Evolutionary conservation across 2,113 vertebrate species (phyloP), one percentile per base, ranked within the genome.

Genomic region (Nematolebias whitei): DNA sequence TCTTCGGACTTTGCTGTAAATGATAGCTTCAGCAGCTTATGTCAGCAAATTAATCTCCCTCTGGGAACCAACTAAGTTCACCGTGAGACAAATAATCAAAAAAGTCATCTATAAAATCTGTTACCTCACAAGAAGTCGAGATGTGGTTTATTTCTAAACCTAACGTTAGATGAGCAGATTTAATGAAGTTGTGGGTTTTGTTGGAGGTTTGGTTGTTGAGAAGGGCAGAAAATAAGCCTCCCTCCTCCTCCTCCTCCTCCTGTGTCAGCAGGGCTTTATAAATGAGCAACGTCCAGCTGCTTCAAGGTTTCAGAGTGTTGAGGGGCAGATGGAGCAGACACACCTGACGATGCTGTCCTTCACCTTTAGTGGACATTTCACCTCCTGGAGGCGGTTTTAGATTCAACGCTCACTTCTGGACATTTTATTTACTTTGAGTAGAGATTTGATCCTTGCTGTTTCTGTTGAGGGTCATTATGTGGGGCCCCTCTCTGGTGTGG

Each of bases 211-310:
- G 58, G n/a, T 58, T 62, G 72, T 63, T 52, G 64, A 82, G 81
- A 18, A 63, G 64, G 82, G 51, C 59, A 73, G 52, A 65, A 41
- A 82, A 74, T 83, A 77, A 82, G 79, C 76, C 54, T 80, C 32
- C 63, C 74, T 69, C 57, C 55, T 49, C 64, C 60, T 59, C 56
- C 32, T 64, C 67, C 75, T 72, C 68, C n/a, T 65, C 71, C 75
- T 76, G 51, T 65, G 51, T 49, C 60, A 47, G 47, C 52, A 47
- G 54, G 63, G 44, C 61, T 87, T 73, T 85, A 84, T 83, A 88
- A 85, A 59, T 49, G 50, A 75, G 35, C 68, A 75, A 70, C 53
- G 61, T 71, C 47, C 45, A 52, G 77, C 50, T 50, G 53, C 66
- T 66, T 56, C 40, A 69, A 48, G 23, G n/a, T 50, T 38, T 12